Evolutionary conservation across 1,140 invertebrate genomes (phyloP), one percentile per base, ranked within the genome.

Genomic region (Bradynema listronoti): DNA sequence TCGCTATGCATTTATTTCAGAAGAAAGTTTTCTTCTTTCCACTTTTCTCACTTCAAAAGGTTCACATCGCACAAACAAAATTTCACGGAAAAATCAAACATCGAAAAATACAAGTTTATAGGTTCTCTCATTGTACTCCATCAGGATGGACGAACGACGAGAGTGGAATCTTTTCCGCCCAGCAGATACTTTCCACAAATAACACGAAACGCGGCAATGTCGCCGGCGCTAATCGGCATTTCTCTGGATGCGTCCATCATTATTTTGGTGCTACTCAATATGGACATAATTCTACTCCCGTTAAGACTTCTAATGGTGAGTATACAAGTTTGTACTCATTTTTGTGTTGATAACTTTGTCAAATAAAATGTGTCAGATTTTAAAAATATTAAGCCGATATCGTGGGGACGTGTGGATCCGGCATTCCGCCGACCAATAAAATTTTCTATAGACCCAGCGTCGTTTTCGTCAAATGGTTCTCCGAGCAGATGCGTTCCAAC

Each of bases 31-130:
- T n/a, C 30, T 66, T 4, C 63, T 65, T 22, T 4, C 70, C 14
- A 34, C 70, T 5, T 29, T 49, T 14, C 43, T 65, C 9, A 64
- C 62, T 22, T 63, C 67, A 5, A 62, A 71, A 69, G 66, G 66
- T 64, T 34, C 41, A 41, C 47, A 29, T 22, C 34, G 22, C n/a
- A 29, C 19, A 1, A 32, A 53, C 25, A 29, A 11, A 56, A 3
- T 27, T 2, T 7, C 22, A 7, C 3, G 9, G 24, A 30, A 27
- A 27, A 29, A 27, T 3, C 54, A 60, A 22, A 56, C 25, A 14
- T 3, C 32, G 9, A 54, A 22, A 2, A 27, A 27, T 25, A 11
- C 24, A 46, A 32, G 25, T n/a, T 29, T 11, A 56, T 24, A 2
- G 2, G n/a, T 56, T 14, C 29, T 56, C 22, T 61, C 54, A 11